A percentile compares a stretch with the other conserved stretches of the same genome.
Evolutionary conservation across 2,888 invertebrate genomes (phyloP).

Genomic region (Phoronis australis): DNA sequence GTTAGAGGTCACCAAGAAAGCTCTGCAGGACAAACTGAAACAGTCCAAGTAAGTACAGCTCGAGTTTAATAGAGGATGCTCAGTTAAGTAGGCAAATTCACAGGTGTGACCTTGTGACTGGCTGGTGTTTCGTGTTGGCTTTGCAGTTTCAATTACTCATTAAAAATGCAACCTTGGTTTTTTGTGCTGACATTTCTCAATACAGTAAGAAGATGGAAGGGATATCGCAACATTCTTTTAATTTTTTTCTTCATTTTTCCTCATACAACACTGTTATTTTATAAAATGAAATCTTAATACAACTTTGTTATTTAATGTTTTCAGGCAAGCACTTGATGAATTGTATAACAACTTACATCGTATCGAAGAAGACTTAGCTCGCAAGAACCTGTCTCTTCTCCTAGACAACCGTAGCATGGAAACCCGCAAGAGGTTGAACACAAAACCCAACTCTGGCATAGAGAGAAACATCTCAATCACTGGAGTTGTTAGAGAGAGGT

Average conservation of each 20-base stretch:
- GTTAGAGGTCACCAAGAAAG: conserved; percentile 48
- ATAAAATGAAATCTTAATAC: too few relatives aligned
- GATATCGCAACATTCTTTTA: too few relatives aligned
- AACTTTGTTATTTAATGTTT: too few relatives aligned
- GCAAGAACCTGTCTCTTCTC: conserved; percentile 50
- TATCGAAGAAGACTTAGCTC: conserved; percentile 50
- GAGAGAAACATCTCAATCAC: conserved; percentile 43
- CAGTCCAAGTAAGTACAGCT: conserved; percentile 50
- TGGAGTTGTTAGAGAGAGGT: conserved; percentile 41
- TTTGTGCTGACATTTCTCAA: too few relatives aligned
- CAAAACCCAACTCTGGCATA: conserved; percentile 31
- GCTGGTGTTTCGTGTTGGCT: too few relatives aligned
- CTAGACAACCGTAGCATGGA: conserved; percentile 50
- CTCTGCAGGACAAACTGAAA: conserved; percentile 62
- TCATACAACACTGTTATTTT: neutral
- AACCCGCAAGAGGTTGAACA: conserved; percentile 44
- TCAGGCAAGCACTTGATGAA: conserved; percentile 51
- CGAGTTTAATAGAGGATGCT: too few relatives aligned
- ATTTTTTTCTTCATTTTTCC: neutral
- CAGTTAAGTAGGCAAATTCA: too few relatives aligned
- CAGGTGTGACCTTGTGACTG: too few relatives aligned
- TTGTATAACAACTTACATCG: conserved; percentile 50
- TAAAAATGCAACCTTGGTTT: too few relatives aligned
- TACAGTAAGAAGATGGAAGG: too few relatives aligned
- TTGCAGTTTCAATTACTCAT: too few relatives aligned